These are phyloP conservation scores for Tetanocera ferruginea DNA, from an alignment of 2,888 invertebrate genomes.

Conservation along the genomic window DNA sequence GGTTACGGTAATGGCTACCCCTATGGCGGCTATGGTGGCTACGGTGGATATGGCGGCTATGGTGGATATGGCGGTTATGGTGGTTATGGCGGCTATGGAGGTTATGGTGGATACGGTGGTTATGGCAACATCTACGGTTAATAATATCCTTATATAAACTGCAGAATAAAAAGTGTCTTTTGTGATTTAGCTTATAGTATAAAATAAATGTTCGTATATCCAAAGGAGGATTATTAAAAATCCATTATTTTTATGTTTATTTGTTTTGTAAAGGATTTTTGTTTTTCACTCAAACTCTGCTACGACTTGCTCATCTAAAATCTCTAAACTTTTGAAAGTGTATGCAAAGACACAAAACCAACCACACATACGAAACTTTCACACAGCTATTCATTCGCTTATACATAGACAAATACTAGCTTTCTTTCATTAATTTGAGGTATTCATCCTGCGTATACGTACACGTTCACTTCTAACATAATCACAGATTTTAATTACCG, in stretches of 20 bases:
- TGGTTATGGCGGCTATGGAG: slow-evolving; percentile 15
- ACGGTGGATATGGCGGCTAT: slow-evolving; percentile 35
- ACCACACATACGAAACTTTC: background rate
- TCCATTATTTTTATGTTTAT: background rate
- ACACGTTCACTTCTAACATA: background rate
- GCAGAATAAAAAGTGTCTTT: background rate
- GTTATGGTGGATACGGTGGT: slow-evolving; percentile 21
- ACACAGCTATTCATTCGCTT: background rate
- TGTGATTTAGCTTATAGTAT: slow-evolving; percentile 8
- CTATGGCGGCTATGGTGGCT: slow-evolving; percentile 33
- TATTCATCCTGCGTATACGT: background rate
- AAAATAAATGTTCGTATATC: background rate
- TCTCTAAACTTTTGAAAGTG: background rate
- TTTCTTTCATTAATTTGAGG: background rate
- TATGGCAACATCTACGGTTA: slow-evolving; percentile 8
- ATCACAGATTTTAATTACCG: slow-evolving; percentile 61
- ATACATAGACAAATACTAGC: background rate
- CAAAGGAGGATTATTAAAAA: background rate
- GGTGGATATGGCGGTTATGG: slow-evolving; percentile 32
- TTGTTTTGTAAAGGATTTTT: background rate
- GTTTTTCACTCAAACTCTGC: background rate
- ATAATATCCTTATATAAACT: background rate
- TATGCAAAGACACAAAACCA: background rate
- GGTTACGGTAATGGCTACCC: slow-evolving; percentile 40
- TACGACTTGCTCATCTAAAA: background rate